A percentile compares a stretch with the other conserved stretches of the same genome.
Conservation (phyloP, 2,888 invertebrate species). For the Hydraecia micacea region DNA sequence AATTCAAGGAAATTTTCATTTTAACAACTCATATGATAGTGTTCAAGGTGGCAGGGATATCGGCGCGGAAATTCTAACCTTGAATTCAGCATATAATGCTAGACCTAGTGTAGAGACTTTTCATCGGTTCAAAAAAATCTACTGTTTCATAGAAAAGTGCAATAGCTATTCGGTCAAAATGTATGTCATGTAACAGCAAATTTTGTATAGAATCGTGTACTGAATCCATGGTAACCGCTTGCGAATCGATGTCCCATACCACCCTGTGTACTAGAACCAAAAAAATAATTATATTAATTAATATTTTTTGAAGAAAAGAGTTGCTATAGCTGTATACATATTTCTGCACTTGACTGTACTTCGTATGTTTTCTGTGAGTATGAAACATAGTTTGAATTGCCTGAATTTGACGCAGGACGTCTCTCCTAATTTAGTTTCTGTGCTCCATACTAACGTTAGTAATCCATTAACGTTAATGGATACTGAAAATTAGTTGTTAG, state of each 20-base stretch:
- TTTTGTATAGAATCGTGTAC: too few species aligned
- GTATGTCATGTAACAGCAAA: too few species aligned
- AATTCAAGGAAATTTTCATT: background rate
- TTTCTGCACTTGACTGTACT: slow-evolving; percentile 4
- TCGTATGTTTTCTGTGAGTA: background rate
- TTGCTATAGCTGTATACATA: background rate
- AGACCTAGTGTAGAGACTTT: too few species aligned
- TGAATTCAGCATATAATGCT: too few species aligned
- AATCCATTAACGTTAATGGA: slow-evolving; percentile 17
- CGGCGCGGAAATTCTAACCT: too few species aligned
- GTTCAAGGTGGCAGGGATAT: too few species aligned
- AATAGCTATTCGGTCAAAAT: too few species aligned
- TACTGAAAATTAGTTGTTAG: slow-evolving; percentile 18
- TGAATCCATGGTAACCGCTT: too few species aligned
- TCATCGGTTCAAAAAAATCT: too few species aligned
- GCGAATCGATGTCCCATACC: background rate
- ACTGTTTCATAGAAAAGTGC: too few species aligned
- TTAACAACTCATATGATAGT: background rate
- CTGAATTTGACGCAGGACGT: slow-evolving; percentile 14
- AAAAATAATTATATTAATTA: background rate
- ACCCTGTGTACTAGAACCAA: background rate
- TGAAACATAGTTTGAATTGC: slow-evolving; percentile 9
- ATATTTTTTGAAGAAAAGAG: background rate
- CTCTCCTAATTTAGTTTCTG: slow-evolving; percentile 41
- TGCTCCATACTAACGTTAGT: slow-evolving; percentile 25